Conservation (phyloP, 2,113 vertebrate genomes). For the Petaurus breviceps region DNA sequence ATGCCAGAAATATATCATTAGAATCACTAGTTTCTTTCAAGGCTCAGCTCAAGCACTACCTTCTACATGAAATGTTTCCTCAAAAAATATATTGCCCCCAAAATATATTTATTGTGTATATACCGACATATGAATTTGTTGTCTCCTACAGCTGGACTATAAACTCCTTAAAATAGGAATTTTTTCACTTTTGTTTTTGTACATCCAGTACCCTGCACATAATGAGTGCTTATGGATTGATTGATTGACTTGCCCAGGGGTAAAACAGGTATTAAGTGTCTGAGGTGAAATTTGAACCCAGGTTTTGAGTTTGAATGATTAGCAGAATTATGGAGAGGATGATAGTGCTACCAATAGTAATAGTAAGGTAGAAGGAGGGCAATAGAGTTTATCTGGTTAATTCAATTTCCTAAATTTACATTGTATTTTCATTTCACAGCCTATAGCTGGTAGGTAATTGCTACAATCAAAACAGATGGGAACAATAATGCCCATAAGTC, state of each 20-base stretch:
- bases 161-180: neutral
- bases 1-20: neutral
- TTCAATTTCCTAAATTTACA: conserved; percentile 75
- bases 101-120: neutral
- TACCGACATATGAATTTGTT: neutral
- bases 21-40: neutral
- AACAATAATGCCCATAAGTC: conserved; percentile 61
- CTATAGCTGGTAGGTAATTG: conserved; percentile 68
- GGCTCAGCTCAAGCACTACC: too few species aligned
- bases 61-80: too few species aligned
- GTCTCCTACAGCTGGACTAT: neutral
- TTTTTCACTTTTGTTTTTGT: neutral
- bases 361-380: neutral
- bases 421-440: conserved; percentile 68
- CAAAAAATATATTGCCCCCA: too few species aligned
- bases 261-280: too few species aligned
- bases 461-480: conserved; percentile 15
- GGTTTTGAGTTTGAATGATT: too few species aligned
- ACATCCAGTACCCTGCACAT: neutral
- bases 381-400: conserved; percentile 58
- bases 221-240: neutral
- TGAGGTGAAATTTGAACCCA: too few species aligned
- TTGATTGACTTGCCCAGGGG: too few species aligned
- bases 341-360: too few species aligned
- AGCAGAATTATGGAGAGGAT: too few species aligned